Evolutionary conservation across 2,888 invertebrate genomes (phyloP).

Genomic region (Hymenopus coronatus): DNA sequence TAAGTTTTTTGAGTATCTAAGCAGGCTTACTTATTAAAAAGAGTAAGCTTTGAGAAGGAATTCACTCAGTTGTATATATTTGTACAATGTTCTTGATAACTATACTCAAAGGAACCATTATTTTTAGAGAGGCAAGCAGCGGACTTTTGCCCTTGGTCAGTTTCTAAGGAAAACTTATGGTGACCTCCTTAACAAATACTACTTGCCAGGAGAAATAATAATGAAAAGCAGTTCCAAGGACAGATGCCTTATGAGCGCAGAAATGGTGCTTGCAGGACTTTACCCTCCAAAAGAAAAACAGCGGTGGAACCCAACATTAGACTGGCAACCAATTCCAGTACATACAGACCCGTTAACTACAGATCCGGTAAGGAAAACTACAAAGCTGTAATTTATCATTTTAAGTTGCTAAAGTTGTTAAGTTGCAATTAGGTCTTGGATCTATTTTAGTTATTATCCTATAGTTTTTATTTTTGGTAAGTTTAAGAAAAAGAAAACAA

Average conservation of each 20-base stretch:
- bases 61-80: too few relatives aligned
- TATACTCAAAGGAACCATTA: not conserved
- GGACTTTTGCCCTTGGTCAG: not conserved
- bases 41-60: not conserved
- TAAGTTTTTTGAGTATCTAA: constrained; percentile 44
- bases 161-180: not conserved
- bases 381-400: not conserved
- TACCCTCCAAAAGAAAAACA: constrained; percentile 64
- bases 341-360: constrained; percentile 61
- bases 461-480: too few relatives aligned
- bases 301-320: constrained; percentile 59
- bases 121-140: not conserved
- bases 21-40: not conserved
- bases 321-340: constrained; percentile 88
- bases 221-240: constrained; percentile 64
- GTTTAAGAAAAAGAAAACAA: too few relatives aligned
- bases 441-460: too few relatives aligned
- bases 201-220: not conserved
- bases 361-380: not conserved
- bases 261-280: constrained; percentile 73
- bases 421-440: too few relatives aligned
- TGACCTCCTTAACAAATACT: not conserved
- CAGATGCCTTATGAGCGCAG: constrained; percentile 83
- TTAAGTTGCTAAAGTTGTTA: too few relatives aligned
- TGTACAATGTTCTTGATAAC: constrained; percentile 55